These are phyloP conservation scores for Centropus bengalensis DNA, from an alignment of 2,113 vertebrate genomes.

Conservation along the genomic window DNA sequence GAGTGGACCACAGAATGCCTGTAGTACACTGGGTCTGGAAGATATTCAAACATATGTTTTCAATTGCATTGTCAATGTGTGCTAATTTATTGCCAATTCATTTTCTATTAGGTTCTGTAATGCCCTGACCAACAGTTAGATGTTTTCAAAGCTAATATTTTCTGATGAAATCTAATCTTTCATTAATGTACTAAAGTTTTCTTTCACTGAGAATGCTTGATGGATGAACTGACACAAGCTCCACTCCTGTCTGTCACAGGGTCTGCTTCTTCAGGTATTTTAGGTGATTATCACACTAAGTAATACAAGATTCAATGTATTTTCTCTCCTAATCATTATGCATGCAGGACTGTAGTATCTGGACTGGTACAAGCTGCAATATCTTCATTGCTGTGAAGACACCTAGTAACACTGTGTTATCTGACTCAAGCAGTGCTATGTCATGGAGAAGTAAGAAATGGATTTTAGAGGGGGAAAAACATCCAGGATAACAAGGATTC, in stretches of 20 bases:
- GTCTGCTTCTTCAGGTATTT: not conserved
- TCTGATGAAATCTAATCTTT: not conserved
- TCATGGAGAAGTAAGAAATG: rapidly evolving
- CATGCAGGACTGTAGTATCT: rapidly evolving
- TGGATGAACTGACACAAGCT: not conserved
- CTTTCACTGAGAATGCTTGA: not conserved
- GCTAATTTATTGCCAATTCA: not conserved
- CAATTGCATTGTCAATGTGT: not conserved
- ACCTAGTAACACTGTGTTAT: not conserved
- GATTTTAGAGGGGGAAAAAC: not conserved
- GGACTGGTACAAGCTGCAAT: not conserved
- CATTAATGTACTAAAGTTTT: not conserved
- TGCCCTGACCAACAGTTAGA: not conserved
- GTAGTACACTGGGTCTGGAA: not conserved
- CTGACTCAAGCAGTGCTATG: not conserved
- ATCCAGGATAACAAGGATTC: not conserved
- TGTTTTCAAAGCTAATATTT: not conserved
- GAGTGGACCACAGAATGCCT: not conserved
- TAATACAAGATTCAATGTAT: not conserved
- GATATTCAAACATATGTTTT: not conserved
- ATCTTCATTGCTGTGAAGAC: not conserved
- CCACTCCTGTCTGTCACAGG: not conserved
- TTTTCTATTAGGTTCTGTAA: not conserved
- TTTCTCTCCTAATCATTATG: not conserved
- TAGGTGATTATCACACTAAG: not conserved